These are phyloP conservation scores for Nipponia nippon DNA, from an alignment of 2,113 vertebrate species.

Conservation along the genomic window DNA sequence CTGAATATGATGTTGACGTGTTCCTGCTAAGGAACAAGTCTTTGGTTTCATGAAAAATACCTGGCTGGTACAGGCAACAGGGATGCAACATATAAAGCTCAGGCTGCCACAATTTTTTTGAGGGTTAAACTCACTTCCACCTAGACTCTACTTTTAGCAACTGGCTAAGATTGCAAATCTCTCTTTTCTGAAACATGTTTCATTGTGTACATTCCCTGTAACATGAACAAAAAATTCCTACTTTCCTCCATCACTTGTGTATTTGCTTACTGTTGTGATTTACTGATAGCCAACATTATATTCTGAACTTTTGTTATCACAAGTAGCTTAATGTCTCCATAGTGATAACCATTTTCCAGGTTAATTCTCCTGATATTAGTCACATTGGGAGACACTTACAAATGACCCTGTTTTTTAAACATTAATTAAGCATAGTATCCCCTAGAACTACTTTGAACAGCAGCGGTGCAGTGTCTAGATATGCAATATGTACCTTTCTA, in stretches of 20 bases:
- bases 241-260: neutral
- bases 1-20: neutral
- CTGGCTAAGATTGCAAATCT: neutral
- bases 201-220: neutral
- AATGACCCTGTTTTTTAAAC: neutral
- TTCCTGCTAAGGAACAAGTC: neutral
- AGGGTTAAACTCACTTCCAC: neutral
- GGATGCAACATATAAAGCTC: neutral
- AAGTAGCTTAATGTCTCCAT: neutral
- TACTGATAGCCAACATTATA: neutral
- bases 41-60: neutral
- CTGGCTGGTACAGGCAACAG: neutral
- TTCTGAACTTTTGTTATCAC: neutral
- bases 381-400: neutral
- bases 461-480: neutral
- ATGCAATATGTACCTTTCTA: neutral
- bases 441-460: neutral
- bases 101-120: neutral
- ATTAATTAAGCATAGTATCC: neutral
- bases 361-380: neutral
- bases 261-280: neutral
- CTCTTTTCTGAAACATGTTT: neutral
- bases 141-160: neutral
- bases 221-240: neutral
- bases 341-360: neutral